Percentiles rank a stretch among this genome's conserved stretches.
These are phyloP conservation scores for Dascillus cervinus DNA, from an alignment of 2,888 invertebrate species.

Conservation along the genomic window DNA sequence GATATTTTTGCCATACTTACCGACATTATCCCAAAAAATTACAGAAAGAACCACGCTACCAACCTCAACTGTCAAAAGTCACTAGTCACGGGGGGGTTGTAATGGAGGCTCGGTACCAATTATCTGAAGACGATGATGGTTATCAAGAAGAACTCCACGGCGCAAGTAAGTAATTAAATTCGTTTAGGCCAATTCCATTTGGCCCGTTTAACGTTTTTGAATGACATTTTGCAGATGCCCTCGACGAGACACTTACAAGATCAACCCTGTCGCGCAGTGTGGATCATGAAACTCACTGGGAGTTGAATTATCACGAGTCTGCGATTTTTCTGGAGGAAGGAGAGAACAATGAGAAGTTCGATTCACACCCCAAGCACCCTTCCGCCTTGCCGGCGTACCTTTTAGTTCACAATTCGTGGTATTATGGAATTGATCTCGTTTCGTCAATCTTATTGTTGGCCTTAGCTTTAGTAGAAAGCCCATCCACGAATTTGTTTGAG, in stretches of 20 bases:
- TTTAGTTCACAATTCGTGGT: conserved; percentile 81
- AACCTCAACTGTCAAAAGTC: too few species aligned
- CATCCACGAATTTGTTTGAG: conserved; percentile 63
- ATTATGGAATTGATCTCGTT: conserved; percentile 71
- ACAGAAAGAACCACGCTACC: too few species aligned
- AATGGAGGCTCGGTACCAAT: too few species aligned
- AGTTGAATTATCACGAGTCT: conserved; percentile 85
- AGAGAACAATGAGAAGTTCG: conserved; percentile 84
- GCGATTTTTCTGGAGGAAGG: conserved; percentile 87
- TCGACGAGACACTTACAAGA: conserved; percentile 56
- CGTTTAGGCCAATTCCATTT: too few species aligned
- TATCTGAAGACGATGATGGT: too few species aligned
- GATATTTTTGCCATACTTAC: too few species aligned
- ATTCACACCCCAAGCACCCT: conserved; percentile 76
- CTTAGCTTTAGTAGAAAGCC: conserved; percentile 74
- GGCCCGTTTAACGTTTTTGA: too few species aligned
- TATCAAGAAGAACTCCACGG: too few species aligned
- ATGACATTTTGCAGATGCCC: too few species aligned
- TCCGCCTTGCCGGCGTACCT: conserved; percentile 80
- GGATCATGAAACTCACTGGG: conserved; percentile 62
- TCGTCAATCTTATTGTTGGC: conserved; percentile 67
- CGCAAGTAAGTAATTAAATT: too few species aligned
- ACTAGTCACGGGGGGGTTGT: too few species aligned
- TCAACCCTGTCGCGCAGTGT: conserved; percentile 50
- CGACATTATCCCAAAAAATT: too few species aligned